phyloP scores from a whole-genome alignment of 2,113 vertebrate species.

The Eurystomus gularis region DNA sequence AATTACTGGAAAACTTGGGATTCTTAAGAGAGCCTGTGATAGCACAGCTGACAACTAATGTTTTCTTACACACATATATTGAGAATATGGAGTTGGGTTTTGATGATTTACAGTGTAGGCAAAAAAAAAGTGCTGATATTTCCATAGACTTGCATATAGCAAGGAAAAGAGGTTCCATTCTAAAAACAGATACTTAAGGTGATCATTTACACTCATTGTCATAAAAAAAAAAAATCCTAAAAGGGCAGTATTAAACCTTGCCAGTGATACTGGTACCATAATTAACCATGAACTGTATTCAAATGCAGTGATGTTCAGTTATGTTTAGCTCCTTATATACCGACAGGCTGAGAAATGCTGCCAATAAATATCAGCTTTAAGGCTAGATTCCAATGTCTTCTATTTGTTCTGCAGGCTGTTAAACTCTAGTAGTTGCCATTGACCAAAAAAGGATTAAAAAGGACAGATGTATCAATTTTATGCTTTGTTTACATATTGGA shows the following conservation, averaged over 20 bases:
- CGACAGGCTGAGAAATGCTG: background rate
- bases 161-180: background rate
- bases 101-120: background rate
- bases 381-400: background rate
- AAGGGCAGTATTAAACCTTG: background rate
- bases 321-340: background rate
- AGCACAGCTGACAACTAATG: background rate
- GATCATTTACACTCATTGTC: background rate
- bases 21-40: background rate
- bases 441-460: background rate
- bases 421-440: background rate
- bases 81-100: background rate
- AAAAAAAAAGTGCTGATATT: background rate
- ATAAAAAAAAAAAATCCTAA: background rate
- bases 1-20: background rate
- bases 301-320: background rate
- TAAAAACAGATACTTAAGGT: background rate
- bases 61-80: background rate
- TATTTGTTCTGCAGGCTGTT: background rate
- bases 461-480: background rate
- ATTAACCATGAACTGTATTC: background rate
- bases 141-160: background rate
- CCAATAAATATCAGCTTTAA: background rate
- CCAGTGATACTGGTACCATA: background rate
- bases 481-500: background rate